These are phyloP conservation scores for Pardalotus punctatus DNA, from an alignment of 2,113 vertebrate genomes.

Conservation along the genomic window DNA sequence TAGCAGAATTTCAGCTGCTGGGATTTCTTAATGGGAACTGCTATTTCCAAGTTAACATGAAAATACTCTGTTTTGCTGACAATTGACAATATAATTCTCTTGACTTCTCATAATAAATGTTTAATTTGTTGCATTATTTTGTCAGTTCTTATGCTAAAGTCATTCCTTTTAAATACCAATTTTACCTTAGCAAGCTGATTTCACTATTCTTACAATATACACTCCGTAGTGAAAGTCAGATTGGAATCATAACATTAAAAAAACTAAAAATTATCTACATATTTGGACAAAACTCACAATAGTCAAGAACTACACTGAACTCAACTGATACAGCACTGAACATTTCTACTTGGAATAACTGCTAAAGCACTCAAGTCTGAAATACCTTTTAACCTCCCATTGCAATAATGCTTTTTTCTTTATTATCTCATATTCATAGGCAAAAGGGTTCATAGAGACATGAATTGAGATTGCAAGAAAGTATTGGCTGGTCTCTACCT, in stretches of 20 bases:
- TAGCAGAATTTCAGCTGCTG: constrained; percentile 58
- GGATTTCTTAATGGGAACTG: constrained; percentile 19
- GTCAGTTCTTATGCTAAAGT: not conserved
- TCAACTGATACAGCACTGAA: not conserved
- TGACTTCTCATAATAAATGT: constrained; percentile 23
- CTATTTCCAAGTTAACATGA: constrained; percentile 42
- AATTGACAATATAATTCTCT: constrained; percentile 33
- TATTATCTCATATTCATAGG: not conserved
- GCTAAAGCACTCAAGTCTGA: not conserved
- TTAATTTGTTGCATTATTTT: not conserved
- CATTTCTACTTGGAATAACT: not conserved
- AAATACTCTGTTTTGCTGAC: constrained; percentile 35
- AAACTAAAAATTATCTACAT: not conserved
- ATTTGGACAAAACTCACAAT: not conserved
- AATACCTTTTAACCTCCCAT: not conserved
- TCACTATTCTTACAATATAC: not conserved
- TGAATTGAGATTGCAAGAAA: not conserved
- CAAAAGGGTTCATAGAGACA: not conserved
- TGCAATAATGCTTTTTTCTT: not conserved
- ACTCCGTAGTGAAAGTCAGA: not conserved
- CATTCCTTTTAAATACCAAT: not conserved
- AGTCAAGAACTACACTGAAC: not conserved
- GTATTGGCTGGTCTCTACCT: not conserved
- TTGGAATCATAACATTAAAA: not conserved
- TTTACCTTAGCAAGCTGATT: not conserved